Evolutionary conservation across 1,140 invertebrate species (phyloP).

Genomic region (Onthophagus taurus): DNA sequence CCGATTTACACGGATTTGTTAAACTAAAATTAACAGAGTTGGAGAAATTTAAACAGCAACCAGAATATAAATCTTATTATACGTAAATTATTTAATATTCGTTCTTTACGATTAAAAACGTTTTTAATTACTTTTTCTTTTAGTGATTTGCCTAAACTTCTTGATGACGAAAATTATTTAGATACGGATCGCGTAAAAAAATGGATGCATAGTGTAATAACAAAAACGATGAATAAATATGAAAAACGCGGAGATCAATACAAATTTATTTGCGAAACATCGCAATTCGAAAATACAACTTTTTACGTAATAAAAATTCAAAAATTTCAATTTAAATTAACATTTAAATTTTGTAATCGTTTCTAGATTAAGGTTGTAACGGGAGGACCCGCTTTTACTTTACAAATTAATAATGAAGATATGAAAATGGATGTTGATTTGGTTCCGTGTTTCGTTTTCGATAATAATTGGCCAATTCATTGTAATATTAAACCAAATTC

Average conservation of each 20-base stretch:
- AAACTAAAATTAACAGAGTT: constrained; percentile 10
- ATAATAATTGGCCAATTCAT: constrained; percentile 2
- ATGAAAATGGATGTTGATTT: constrained; percentile 28
- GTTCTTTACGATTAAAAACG: neutral
- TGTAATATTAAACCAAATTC: too few relatives aligned
- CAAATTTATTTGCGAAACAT: neutral
- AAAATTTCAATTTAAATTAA: neutral
- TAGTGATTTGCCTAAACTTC: constrained; percentile 8
- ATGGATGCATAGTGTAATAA: constrained; percentile 28
- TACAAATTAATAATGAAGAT: constrained; percentile 22
- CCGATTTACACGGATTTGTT: constrained; percentile 17
- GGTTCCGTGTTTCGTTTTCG: constrained; percentile 32
- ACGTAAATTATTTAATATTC: neutral
- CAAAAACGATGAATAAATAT: constrained; percentile 18
- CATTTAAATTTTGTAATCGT: constrained; percentile 2
- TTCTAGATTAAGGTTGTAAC: constrained; percentile 19
- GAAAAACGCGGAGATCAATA: neutral
- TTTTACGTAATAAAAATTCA: constrained; percentile 2
- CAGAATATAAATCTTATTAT: constrained; percentile 1
- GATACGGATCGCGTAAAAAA: constrained; percentile 18
- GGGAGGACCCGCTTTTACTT: constrained; percentile 30
- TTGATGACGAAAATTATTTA: constrained; percentile 20
- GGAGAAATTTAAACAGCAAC: constrained; percentile 8
- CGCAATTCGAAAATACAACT: neutral
- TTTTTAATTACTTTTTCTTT: neutral